These are phyloP conservation scores for Acrossocheilus wenchowensis DNA, from an alignment of 2,797 vertebrate genomes.

Conservation along the genomic window DNA sequence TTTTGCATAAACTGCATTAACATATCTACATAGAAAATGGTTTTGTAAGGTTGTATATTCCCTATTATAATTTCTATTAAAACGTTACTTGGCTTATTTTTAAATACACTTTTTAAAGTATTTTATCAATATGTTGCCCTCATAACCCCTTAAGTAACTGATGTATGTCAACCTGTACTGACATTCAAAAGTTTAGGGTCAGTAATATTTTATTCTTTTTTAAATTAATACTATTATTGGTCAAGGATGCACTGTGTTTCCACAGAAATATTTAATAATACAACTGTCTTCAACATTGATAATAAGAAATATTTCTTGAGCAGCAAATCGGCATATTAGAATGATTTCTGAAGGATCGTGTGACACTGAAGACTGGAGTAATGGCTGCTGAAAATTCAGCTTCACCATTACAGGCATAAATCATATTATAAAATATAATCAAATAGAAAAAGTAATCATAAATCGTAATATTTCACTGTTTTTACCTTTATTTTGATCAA, in stretches of 20 bases:
- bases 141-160: neutral
- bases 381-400: neutral
- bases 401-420: neutral
- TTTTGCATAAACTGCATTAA: conserved; percentile 6
- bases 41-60: neutral
- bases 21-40: neutral
- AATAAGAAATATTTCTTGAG: neutral
- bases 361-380: neutral
- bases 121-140: neutral
- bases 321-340: neutral
- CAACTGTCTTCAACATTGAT: neutral
- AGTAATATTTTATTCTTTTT: neutral
- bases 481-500: neutral
- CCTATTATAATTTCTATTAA: neutral
- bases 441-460: neutral
- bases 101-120: neutral
- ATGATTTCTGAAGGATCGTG: neutral
- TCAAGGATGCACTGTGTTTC: neutral
- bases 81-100: neutral
- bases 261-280: neutral
- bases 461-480: neutral
- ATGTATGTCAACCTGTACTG: neutral
- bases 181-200: neutral
- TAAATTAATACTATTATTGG: neutral
- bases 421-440: neutral